These are phyloP conservation scores for Megaceryle alcyon DNA, from an alignment of 2,797 vertebrate genomes.

Conservation along the genomic window DNA sequence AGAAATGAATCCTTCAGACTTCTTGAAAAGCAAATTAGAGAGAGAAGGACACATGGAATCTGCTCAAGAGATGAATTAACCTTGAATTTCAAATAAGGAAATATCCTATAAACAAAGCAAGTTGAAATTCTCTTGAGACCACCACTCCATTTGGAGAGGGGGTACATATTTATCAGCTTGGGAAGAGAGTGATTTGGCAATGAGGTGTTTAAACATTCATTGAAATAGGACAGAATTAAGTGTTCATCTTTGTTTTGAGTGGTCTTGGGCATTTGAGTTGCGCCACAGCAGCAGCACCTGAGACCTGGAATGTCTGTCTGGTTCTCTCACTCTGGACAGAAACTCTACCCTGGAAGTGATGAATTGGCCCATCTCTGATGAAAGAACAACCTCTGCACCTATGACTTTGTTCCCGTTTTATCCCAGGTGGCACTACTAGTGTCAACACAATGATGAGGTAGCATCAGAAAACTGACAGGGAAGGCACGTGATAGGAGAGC, in stretches of 20 bases:
- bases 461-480: background rate
- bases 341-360: background rate
- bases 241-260: background rate
- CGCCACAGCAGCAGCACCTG: background rate
- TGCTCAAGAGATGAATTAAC: background rate
- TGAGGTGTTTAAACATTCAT: background rate
- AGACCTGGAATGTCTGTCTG: background rate
- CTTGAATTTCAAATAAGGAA: background rate
- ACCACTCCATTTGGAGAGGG: background rate
- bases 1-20: background rate
- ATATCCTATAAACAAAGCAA: background rate
- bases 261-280: background rate
- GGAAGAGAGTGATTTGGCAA: background rate
- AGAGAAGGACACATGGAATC: background rate
- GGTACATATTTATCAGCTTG: background rate
- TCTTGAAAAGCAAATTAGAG: background rate
- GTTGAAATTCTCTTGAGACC: background rate
- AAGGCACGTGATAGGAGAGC: background rate
- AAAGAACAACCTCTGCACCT: background rate
- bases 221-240: background rate
- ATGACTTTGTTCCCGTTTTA: background rate
- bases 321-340: background rate
- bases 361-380: background rate
- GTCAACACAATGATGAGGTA: background rate
- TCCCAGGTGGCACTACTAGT: background rate